phyloP scores from a whole-genome alignment of 2,113 vertebrate species.

The Elephantulus edwardii region DNA sequence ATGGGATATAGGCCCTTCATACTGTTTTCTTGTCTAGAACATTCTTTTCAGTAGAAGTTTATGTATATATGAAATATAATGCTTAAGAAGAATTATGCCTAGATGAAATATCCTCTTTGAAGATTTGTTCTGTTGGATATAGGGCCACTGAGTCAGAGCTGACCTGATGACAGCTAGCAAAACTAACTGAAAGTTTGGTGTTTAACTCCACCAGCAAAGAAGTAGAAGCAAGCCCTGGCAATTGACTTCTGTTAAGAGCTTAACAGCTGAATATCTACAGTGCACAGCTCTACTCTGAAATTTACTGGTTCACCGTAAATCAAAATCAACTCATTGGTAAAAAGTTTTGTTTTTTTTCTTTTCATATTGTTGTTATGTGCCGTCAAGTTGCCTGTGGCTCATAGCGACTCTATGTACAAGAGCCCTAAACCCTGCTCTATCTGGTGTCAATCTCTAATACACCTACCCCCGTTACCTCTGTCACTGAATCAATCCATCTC shows the following conservation, averaged over 20 bases:
- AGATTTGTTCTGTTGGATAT: no score
- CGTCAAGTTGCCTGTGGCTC: no score
- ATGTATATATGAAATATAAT: neutral
- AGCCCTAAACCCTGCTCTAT: no score
- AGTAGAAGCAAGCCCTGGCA: neutral
- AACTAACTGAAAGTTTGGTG: neutral
- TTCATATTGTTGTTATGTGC: no score
- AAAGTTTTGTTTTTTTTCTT: neutral
- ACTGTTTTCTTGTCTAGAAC: neutral
- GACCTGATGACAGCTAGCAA: no score
- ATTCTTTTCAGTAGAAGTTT: neutral
- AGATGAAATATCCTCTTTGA: neutral
- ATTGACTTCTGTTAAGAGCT: neutral
- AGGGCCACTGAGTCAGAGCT: no score
- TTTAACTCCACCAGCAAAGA: neutral
- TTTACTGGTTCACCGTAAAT: neutral
- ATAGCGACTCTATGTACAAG: no score
- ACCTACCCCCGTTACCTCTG: no score
- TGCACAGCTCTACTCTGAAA: neutral
- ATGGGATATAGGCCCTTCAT: neutral
- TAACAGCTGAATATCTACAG: neutral
- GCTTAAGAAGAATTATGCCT: neutral
- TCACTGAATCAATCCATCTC: no score
- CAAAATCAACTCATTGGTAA: neutral
- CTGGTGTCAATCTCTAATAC: no score